phyloP scores from a whole-genome alignment of 2,113 vertebrate species.

The Scomber scombrus region DNA sequence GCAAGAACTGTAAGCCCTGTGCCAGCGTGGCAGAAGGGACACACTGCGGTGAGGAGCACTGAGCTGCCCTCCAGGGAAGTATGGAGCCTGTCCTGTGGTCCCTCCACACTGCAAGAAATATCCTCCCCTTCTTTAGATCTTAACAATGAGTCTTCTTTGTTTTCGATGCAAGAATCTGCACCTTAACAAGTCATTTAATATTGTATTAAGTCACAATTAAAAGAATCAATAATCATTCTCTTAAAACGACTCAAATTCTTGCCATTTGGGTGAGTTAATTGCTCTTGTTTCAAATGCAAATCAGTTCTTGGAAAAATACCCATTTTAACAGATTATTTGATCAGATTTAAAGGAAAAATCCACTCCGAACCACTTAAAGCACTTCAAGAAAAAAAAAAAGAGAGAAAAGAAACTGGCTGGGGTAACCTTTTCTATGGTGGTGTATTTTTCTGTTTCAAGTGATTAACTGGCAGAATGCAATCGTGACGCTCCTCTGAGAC shows the following conservation, averaged over 20 bases:
- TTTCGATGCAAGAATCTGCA: neutral
- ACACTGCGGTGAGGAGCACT: slow-evolving; percentile 5
- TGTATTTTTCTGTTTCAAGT: neutral
- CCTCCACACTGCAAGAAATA: slow-evolving; percentile 38
- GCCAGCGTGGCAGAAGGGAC: slow-evolving; percentile 61
- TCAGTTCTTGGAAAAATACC: slow-evolving; percentile 37
- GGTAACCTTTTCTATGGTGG: neutral
- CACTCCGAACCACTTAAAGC: slow-evolving; percentile 30
- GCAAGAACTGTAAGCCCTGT: neutral
- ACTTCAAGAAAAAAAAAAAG: slow-evolving; percentile 19
- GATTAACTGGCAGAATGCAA: slow-evolving; percentile 52
- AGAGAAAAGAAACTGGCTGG: slow-evolving; percentile 23
- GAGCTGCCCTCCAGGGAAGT: slow-evolving; percentile 25
- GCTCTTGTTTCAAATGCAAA: slow-evolving; percentile 51
- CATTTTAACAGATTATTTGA: slow-evolving; percentile 37
- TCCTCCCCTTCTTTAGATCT: neutral
- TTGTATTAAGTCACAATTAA: slow-evolving; percentile 13
- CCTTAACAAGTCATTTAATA: neutral
- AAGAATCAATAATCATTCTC: slow-evolving; percentile 21
- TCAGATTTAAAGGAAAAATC: slow-evolving; percentile 31
- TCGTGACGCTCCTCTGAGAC: slow-evolving; percentile 35
- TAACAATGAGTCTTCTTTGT: neutral
- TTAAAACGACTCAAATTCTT: neutral
- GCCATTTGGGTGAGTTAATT: slow-evolving; percentile 33
- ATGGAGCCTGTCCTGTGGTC: slow-evolving; percentile 1